Conservation (phyloP, 2,113 vertebrate species). For the Herpetotheres cachinnans region DNA sequence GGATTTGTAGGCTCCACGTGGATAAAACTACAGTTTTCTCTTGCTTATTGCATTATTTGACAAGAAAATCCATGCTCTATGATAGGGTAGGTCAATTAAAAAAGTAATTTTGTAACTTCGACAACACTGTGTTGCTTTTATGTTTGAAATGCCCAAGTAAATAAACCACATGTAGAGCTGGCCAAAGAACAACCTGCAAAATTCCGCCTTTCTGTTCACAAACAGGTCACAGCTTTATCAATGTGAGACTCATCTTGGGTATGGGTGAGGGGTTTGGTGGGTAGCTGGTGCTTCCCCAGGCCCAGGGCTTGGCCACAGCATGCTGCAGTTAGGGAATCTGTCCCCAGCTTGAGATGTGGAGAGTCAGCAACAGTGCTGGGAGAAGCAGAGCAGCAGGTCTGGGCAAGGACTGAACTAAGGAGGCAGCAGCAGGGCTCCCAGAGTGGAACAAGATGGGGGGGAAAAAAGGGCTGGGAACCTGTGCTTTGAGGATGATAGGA, state of each 20-base stretch:
- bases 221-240: background rate
- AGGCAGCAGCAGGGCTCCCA: background rate
- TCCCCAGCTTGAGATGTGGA: background rate
- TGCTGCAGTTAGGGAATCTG: background rate
- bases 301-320: background rate
- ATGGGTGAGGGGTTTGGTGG: background rate
- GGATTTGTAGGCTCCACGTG: background rate
- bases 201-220: background rate
- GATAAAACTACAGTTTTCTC: background rate
- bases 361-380: background rate
- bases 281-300: background rate
- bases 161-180: background rate
- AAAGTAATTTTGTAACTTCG: background rate
- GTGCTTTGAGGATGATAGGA: background rate
- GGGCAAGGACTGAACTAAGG: background rate
- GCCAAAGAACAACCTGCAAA: background rate
- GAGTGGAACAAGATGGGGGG: background rate
- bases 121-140: background rate
- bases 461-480: background rate
- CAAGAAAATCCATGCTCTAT: conserved; percentile 2
- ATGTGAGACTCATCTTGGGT: background rate
- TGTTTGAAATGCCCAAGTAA: background rate
- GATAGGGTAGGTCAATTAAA: conserved; percentile 52
- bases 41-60: conserved; percentile 31
- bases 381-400: background rate